phyloP scores from a whole-genome alignment of 1,140 invertebrate genomes.

The Nymphalis io region DNA sequence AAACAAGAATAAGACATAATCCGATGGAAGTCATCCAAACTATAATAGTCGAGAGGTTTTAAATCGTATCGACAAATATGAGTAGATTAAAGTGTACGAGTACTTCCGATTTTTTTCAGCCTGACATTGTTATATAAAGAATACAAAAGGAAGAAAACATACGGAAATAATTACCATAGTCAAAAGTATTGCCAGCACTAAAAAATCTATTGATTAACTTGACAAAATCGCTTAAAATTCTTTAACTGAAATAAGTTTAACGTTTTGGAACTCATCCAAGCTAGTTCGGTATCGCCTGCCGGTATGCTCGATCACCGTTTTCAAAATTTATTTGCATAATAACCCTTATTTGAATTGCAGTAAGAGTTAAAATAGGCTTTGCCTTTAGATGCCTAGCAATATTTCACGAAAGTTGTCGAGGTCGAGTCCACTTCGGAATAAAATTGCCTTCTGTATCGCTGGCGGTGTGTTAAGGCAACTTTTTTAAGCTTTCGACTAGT shows the following conservation, averaged over 20 bases:
- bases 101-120: no score
- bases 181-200: neutral
- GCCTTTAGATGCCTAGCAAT: conserved; percentile 17
- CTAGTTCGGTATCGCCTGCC: conserved; percentile 5
- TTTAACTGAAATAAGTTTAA: conserved; percentile 13
- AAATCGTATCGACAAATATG: no score
- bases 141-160: no score
- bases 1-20: no score
- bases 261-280: conserved; percentile 17
- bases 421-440: conserved; percentile 28
- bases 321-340: conserved; percentile 6
- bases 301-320: conserved; percentile 5
- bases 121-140: no score
- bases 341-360: conserved; percentile 7
- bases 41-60: no score
- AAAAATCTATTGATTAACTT: conserved; percentile 2
- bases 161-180: no score
- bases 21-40: no score
- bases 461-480: conserved; percentile 24
- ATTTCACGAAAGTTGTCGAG: conserved; percentile 15
- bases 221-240: conserved; percentile 16
- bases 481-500: conserved; percentile 23
- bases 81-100: no score
- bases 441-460: conserved; percentile 32
- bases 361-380: conserved; percentile 6